Percentiles rank a stretch among this genome's conserved stretches.
These are phyloP conservation scores for Agrochola lota DNA, from an alignment of 2,888 invertebrate species.

Conservation along the genomic window DNA sequence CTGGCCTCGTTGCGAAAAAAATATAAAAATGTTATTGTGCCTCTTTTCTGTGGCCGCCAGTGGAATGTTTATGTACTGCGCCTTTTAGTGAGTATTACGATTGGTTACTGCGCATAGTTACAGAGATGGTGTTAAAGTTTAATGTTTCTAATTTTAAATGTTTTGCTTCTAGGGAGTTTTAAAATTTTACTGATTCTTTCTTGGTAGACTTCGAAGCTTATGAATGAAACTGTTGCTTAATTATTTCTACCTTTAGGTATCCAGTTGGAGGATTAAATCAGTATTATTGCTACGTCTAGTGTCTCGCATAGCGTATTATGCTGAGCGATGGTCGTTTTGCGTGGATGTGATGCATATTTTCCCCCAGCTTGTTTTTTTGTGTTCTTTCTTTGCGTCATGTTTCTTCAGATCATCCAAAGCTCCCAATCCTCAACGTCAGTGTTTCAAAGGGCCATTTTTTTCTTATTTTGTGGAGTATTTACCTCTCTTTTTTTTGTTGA, in stretches of 20 bases:
- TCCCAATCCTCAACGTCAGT: background rate
- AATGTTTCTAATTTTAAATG: conserved; percentile 18
- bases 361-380: too few relatives aligned
- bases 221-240: background rate
- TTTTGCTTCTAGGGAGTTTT: background rate
- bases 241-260: too few relatives aligned
- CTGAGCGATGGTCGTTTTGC: too few relatives aligned
- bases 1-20: conserved; percentile 69
- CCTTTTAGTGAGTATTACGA: conserved; percentile 39
- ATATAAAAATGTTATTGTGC: conserved; percentile 70
- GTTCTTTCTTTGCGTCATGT: too few relatives aligned
- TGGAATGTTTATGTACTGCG: conserved; percentile 63
- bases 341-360: too few relatives aligned
- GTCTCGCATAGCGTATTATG: too few relatives aligned
- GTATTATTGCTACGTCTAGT: too few relatives aligned
- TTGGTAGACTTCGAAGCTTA: background rate
- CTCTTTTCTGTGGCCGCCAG: conserved; percentile 68
- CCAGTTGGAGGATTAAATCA: background rate
- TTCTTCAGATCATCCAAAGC: background rate
- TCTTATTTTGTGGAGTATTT: background rate
- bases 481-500: too few relatives aligned
- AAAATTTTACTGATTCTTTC: background rate
- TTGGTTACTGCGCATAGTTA: conserved; percentile 29
- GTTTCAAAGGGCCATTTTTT: too few relatives aligned
- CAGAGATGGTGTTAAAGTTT: conserved; percentile 16